Evolutionary conservation across 2,888 invertebrate genomes (phyloP).

Genomic region (Caenorhabditis sulstoni): DNA sequence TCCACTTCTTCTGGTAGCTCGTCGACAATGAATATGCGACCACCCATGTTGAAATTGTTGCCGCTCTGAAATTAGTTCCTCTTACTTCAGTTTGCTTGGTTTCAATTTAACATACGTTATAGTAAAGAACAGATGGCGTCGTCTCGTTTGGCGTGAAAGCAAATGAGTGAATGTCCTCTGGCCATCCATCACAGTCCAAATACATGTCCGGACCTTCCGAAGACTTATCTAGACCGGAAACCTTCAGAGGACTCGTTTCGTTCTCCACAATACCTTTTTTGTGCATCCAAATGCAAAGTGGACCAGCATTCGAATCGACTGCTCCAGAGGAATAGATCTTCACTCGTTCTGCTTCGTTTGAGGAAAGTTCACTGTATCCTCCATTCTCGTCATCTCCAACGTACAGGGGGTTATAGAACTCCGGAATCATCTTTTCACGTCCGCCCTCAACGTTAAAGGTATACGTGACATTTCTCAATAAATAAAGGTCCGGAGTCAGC

Average conservation of each 20-base stretch:
- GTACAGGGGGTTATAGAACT: constrained; percentile 90
- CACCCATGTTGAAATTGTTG: constrained; percentile 94
- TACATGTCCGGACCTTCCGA: constrained; percentile 78
- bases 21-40: constrained; percentile 93
- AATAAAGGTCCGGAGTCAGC: constrained; percentile 90
- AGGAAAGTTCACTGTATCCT: constrained; percentile 87
- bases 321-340: constrained; percentile 58
- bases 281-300: constrained; percentile 87
- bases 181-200: constrained; percentile 84
- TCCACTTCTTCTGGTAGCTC: constrained; percentile 80
- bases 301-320: constrained; percentile 85
- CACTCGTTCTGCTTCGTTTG: constrained; percentile 83
- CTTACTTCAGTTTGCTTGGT: background rate
- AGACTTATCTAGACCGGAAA: constrained; percentile 80
- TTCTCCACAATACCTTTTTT: constrained; percentile 84
- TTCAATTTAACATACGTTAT: constrained; percentile 78
- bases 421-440: constrained; percentile 87
- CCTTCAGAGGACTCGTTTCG: background rate
- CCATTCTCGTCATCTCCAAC: constrained; percentile 91
- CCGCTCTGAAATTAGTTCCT: constrained; percentile 86
- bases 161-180: constrained; percentile 63
- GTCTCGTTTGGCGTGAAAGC: constrained; percentile 89
- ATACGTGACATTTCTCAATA: constrained; percentile 90
- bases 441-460: constrained; percentile 89
- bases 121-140: constrained; percentile 90